A percentile compares a stretch with the other conserved stretches of the same genome.
Evolutionary conservation across 2,888 invertebrate genomes (phyloP).

Genomic region (Eugnorisma glareosa): DNA sequence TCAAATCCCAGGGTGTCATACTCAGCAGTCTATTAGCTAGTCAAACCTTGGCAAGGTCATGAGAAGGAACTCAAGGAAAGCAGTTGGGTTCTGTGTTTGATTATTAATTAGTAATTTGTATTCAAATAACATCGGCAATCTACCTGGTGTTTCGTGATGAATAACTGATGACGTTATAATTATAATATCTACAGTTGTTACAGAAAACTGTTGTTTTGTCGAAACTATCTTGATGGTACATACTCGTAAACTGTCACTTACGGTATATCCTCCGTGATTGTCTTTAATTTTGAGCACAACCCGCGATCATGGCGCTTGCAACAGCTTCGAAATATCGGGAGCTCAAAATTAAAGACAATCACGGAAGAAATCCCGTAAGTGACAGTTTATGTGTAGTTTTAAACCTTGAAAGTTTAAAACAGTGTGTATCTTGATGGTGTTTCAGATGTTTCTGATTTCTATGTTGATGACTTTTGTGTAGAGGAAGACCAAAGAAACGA

Average conservation of each 20-base stretch:
- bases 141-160: slow-evolving; percentile 27
- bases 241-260: no score
- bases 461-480: background rate
- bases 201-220: background rate
- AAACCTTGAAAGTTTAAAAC: no score
- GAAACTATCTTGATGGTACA: background rate
- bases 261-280: no score
- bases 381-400: no score
- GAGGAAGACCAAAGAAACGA: no score
- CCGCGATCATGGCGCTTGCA: no score
- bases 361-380: no score
- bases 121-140: slow-evolving; percentile 34
- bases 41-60: slow-evolving; percentile 11
- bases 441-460: no score
- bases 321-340: no score
- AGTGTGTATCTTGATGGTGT: no score
- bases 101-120: slow-evolving; percentile 46
- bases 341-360: no score
- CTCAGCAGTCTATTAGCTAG: background rate
- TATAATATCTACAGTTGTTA: background rate
- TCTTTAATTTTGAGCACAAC: no score
- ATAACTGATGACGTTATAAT: slow-evolving; percentile 24
- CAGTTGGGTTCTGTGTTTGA: slow-evolving; percentile 1
- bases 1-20: background rate
- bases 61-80: slow-evolving; percentile 24